Base-by-base conservation (phyloP, 2,797 vertebrate genomes). In the Sebastes oblongus region DNA sequence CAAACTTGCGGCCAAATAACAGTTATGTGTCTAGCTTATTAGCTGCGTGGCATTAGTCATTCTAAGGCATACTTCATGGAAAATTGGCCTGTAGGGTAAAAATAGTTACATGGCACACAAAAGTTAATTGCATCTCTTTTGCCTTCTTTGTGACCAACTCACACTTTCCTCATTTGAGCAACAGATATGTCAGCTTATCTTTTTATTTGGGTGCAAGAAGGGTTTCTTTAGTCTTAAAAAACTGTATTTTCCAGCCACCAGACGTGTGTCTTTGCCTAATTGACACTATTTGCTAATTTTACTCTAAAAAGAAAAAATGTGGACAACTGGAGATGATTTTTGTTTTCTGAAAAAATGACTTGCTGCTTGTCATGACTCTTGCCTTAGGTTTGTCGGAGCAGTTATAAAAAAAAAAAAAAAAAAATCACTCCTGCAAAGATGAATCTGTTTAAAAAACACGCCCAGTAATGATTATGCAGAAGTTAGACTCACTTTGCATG, bases 1-100 rank as follows among this genome's bases (percentile, higher is more conserved):
- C 39, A 69, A 77, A 72, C 75, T 30, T 81, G 86, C 80, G 84
- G 94, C 94, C 93, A 94, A 93, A 92, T 83, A 75, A 82, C 74
- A 76, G 69, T 42, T 50, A 13, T 34, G 50, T 81, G 68, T 91
- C 46, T 77, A 14, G 50, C 60, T 75, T 81, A 46, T 75, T 69
- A 60, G 29, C 67, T 77, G 32, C 56, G 73, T 20, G 8, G 60
- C 72, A 65, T 80, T 74, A 39, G 22, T 58, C 39, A 64, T 72
- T 18, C 22, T 72, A 27, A 72, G 59, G 73, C 72, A 22, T 62
- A 25, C 30, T 62, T 16, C 25, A 22, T 16, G 7, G 50, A 73
- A 52, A 78, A 78, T 30, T 62, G 52, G 27, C 52, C 39, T n/a
- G 3, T 14, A 18, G 3, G 6, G 27, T 68, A 32, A 56, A 81